Percentiles rank a stretch among this genome's conserved stretches.
Conservation (phyloP, 2,113 vertebrate species). For the Pogonocichla stellata region DNA sequence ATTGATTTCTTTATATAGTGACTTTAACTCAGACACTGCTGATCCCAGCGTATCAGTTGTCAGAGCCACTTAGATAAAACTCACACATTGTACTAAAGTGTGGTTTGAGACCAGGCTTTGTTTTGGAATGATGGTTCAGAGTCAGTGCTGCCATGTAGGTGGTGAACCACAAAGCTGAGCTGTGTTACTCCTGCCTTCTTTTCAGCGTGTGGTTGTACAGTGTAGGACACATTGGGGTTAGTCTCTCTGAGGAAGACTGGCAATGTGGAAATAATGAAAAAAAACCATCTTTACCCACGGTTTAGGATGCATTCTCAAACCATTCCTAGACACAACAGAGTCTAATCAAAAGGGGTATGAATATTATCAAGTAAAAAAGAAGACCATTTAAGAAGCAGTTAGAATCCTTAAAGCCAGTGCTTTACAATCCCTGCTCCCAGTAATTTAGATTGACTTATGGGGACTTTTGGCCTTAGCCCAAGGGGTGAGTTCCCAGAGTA, state of each 20-base stretch:
- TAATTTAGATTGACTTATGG: fast-evolving
- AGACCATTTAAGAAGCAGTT: background rate
- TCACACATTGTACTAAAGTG: background rate
- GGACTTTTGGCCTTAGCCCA: background rate
- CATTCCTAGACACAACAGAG: background rate
- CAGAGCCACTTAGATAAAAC: background rate
- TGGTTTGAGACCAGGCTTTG: background rate
- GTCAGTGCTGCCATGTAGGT: background rate
- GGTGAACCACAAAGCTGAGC: conserved; percentile 25
- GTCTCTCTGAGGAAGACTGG: background rate
- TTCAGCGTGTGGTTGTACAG: background rate
- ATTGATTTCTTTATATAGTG: background rate
- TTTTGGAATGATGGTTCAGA: background rate
- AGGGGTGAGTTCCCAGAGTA: background rate
- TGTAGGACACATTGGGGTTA: background rate
- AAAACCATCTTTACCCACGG: fast-evolving
- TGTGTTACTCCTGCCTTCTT: background rate
- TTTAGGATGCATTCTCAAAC: background rate
- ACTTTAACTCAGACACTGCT: background rate
- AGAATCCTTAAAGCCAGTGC: background rate
- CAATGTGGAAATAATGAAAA: background rate
- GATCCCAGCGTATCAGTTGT: background rate
- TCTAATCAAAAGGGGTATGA: background rate
- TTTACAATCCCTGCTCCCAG: background rate
- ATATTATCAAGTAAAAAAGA: too few relatives aligned